Base-by-base conservation (phyloP, 1,140 invertebrate species). In the Conus betulinus region DNA sequence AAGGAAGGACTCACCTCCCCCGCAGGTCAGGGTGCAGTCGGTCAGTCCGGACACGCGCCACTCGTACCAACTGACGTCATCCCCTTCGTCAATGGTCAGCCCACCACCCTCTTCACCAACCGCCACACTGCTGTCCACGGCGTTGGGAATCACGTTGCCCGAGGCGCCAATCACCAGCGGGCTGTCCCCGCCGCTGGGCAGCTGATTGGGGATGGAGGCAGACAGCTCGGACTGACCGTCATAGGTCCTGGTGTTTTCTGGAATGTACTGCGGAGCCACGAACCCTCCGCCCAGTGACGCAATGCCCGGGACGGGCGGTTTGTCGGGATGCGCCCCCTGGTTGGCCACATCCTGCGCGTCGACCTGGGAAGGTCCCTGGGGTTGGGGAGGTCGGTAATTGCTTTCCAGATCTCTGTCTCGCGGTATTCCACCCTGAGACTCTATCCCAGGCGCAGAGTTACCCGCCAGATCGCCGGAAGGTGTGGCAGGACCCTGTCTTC, bases 31-130 rank as follows among this genome's bases (percentile, higher is more conserved):
- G 0, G 97, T 97, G 94, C 98, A 98, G 81, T 97, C 96, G 1
- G 97, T 97, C 87, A 97, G 97, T 1, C 97, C 97, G 15, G 97
- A 95, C 27, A 97, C 96, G 93, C 97, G 97, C 98, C 98, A 98
- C 1, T 96, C 88, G 88, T 93, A 89, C 39, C 13, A 17, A 25
- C 11, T 20, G n/a, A 8, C 20, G 10, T 78, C 53, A 10, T 67
- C n/a, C 67, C 39, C n/a, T 6, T 71, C 67, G 11, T 88, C 74
- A 79, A 67, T 85, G 27, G 83, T 25, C 79, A 82, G 27, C 17
- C n/a, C 4, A 53, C 74, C 55, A 20, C 20, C 83, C 6, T 84
- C 60, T 39, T 57, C 90, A 84, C 53, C 88, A 79, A 57, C 84
- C 83, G n/a, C 85, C 81, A 6, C 87, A 79, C 39, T 74, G 71